Percentiles rank a stretch among this genome's conserved stretches.
Conservation (phyloP, 2,113 vertebrate species). For the Trichechus manatus region DNA sequence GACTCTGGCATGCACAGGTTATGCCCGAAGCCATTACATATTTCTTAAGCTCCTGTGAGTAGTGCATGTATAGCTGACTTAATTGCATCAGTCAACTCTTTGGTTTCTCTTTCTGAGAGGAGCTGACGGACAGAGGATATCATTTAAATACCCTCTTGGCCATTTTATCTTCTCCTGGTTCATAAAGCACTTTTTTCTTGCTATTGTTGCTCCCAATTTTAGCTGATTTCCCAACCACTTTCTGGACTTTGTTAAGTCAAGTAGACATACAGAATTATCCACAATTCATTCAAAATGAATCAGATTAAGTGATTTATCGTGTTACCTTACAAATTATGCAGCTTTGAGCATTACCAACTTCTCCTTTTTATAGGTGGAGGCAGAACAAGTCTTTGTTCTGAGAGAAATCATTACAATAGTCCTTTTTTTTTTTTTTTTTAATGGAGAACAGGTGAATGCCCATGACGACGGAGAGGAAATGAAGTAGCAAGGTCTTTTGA, state of each 20-base stretch:
- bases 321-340: background rate
- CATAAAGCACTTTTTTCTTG: background rate
- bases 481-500: background rate
- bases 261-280: rapidly evolving
- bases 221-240: background rate
- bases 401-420: background rate
- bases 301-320: background rate
- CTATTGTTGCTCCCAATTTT: background rate
- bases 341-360: background rate
- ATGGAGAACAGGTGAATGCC: background rate
- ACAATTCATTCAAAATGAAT: background rate
- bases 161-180: background rate
- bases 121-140: background rate
- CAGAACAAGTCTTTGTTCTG: background rate
- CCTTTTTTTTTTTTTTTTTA: background rate
- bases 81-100: background rate
- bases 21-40: background rate
- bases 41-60: background rate
- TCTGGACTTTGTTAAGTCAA: background rate
- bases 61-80: background rate
- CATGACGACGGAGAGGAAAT: background rate
- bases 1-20: background rate
- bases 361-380: background rate
- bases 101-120: background rate
- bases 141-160: background rate